Evolutionary conservation across 1,140 invertebrate species (phyloP).

Genomic region (Portunus trituberculatus): DNA sequence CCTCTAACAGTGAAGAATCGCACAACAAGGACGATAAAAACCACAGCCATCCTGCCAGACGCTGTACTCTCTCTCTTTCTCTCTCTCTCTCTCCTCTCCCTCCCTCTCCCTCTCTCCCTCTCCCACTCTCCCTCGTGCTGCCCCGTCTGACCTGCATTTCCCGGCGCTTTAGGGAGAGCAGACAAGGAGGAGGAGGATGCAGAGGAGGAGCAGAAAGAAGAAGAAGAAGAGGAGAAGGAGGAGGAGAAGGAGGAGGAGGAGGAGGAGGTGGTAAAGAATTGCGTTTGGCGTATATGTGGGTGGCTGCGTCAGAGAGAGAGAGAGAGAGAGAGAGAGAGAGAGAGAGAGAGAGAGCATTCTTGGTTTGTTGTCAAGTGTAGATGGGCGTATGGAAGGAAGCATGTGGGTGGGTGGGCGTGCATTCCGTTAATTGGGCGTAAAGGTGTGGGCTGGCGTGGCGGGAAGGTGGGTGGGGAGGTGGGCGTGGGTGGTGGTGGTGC

Average conservation of each 20-base stretch:
- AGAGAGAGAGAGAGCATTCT: neutral
- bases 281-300: neutral
- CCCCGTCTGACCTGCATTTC: conserved; percentile 2
- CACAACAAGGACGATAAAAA: neutral
- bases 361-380: neutral
- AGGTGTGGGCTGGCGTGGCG: neutral
- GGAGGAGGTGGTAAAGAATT: neutral
- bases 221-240: too few relatives aligned
- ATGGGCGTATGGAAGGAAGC: neutral
- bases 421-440: neutral
- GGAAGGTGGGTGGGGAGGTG: neutral
- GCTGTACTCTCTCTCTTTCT: neutral
- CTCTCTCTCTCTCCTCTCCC: conserved; percentile 28
- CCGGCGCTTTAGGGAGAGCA: neutral
- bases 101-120: conserved; percentile 35
- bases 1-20: neutral
- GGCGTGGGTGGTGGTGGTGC: neutral
- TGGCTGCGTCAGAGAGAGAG: neutral
- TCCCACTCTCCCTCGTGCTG: conserved; percentile 1
- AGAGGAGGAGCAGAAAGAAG: too few relatives aligned
- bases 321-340: conserved; percentile 4
- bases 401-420: neutral
- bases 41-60: neutral
- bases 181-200: neutral
- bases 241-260: conserved; percentile 7